These are phyloP conservation scores for Halichoerus grypus DNA, from an alignment of 2,113 vertebrate species.

Conservation along the genomic window DNA sequence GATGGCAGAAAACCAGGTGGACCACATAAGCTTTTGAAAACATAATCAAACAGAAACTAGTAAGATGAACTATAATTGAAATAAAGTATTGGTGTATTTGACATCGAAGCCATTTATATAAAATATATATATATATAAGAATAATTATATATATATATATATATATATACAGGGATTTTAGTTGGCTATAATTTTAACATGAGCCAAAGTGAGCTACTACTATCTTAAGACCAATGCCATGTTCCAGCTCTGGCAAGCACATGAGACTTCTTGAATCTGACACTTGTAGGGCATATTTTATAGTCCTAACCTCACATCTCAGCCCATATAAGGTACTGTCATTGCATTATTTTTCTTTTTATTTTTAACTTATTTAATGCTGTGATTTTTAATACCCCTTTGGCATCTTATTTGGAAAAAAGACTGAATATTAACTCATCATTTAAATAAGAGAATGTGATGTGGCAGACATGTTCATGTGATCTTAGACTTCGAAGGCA, in stretches of 20 bases:
- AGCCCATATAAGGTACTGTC: not conserved
- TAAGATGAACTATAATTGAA: not conserved
- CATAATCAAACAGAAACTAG: conserved; percentile 26
- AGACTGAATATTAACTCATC: not conserved
- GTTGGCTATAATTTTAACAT: conserved; percentile 13
- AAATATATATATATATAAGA: not conserved
- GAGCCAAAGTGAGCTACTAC: not conserved
- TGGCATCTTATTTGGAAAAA: not conserved
- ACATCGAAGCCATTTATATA: not conserved
- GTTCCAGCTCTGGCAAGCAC: not conserved
- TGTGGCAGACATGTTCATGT: not conserved
- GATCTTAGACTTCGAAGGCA: not conserved
- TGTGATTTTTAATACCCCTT: not conserved
- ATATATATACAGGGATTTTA: not conserved
- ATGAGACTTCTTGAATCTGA: not conserved
- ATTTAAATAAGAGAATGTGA: conserved; percentile 26
- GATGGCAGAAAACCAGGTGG: not conserved
- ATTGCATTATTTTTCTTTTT: not conserved
- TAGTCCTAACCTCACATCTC: not conserved
- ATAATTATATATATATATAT: not conserved
- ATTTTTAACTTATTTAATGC: not conserved
- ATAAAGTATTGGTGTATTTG: not conserved
- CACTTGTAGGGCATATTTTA: not conserved
- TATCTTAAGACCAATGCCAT: not conserved
- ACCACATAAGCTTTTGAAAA: not conserved